Evolutionary conservation across 2,888 invertebrate species (phyloP), one percentile per base, ranked within the genome.

Genomic region (Dicyrtomina minuta): DNA sequence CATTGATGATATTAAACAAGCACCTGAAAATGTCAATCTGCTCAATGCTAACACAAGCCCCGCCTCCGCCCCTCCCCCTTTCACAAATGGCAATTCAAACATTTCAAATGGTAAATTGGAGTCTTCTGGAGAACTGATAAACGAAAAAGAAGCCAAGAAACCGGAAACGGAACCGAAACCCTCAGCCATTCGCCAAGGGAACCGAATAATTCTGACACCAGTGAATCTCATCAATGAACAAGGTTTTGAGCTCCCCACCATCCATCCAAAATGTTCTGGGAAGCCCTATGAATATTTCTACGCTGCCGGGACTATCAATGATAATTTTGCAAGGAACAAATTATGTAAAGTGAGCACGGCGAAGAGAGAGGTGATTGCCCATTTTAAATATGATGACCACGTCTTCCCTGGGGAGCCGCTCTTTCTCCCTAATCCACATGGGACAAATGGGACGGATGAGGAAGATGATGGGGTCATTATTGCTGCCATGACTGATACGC

Each of bases 391-490:
- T 27, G 72, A 70, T 27, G 66, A 72, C 4, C 53, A 70, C 55
- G 61, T 44, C 22, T 75, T 67, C 59, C 74, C 82, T 0, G 80
- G 82, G n/a, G 85, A 85, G 75, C 82, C 84, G 0, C 79, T 83
- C 33, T 85, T 85, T 74, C 80, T 85, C 3, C 79, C 83, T 0
- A 74, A 80, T 41, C 84, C 84, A 2, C 80, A 79, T 15, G 81
- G 80, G 1, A 75, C 59, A 0, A n/a, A n/a, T n/a, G n/a, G n/a
- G n/a, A n/a, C n/a, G n/a, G n/a, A n/a, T n/a, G 79, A 78, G n/a
- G 85, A 85, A 77, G 84, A 85, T 74, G 84, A 84, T 70, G 85
- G 84, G 13, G 75, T 81, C 8, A 53, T 81, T 6, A 70, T 81
- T 59, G 76, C 79, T n/a, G 74, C 78, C 43, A 77, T 79, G 8